These are phyloP conservation scores for Bombus picipes DNA, from an alignment of 1,140 invertebrate species.

Conservation along the genomic window DNA sequence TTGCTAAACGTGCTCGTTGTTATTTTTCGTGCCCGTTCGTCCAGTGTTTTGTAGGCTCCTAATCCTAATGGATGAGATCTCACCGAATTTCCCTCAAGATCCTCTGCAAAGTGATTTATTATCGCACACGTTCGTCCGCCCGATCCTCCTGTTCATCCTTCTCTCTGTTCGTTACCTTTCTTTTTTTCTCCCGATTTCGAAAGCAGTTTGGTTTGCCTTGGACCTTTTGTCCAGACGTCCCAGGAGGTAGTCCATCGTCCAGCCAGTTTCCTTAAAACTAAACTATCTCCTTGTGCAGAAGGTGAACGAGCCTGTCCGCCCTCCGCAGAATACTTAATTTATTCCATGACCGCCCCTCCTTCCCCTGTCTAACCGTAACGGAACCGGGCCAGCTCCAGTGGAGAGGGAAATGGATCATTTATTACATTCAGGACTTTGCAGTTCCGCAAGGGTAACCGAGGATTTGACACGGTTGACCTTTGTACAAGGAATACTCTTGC, in stretches of 20 bases:
- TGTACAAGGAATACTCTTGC: slow-evolving; percentile 7
- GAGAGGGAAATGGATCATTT: slow-evolving; percentile 33
- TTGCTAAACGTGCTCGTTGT: slow-evolving; percentile 49
- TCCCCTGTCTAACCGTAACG: slow-evolving; percentile 4
- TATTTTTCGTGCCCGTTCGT: not conserved
- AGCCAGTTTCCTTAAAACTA: slow-evolving; percentile 63
- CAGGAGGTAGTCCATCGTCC: slow-evolving; percentile 56
- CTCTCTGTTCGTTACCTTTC: not conserved
- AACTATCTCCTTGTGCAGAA: slow-evolving; percentile 55
- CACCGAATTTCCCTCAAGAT: slow-evolving; percentile 66
- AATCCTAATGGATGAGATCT: slow-evolving; percentile 77
- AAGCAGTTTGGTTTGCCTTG: slow-evolving; percentile 56
- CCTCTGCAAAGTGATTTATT: slow-evolving; percentile 72
- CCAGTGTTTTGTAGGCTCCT: slow-evolving; percentile 35
- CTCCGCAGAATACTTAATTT: slow-evolving; percentile 72
- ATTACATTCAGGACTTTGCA: slow-evolving; percentile 32
- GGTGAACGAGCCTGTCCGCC: slow-evolving; percentile 61
- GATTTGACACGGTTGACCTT: slow-evolving; percentile 25
- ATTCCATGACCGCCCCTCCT: slow-evolving; percentile 68
- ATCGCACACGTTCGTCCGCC: slow-evolving; percentile 42
- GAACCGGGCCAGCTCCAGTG: not conserved
- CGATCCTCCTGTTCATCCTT: slow-evolving; percentile 33
- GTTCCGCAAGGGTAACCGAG: slow-evolving; percentile 31
- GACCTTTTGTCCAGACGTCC: slow-evolving; percentile 60
- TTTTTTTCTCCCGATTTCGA: slow-evolving; percentile 35